phyloP scores from a whole-genome alignment of 2,113 vertebrate species.

The Hemiprocne comata region DNA sequence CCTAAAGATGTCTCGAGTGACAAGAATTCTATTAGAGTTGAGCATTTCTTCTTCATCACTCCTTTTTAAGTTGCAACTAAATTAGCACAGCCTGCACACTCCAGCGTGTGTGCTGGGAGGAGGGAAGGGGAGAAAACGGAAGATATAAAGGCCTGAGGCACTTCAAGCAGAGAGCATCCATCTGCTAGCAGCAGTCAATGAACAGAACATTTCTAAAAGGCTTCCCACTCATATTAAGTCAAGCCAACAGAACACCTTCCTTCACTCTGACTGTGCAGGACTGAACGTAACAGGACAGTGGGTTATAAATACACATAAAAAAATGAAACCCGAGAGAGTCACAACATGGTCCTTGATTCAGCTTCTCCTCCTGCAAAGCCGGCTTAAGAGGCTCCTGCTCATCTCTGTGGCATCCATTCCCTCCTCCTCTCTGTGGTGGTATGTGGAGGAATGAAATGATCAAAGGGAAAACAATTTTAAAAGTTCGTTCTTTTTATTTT shows the following conservation, averaged over 20 bases:
- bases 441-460: neutral
- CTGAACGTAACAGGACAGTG: neutral
- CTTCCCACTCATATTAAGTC: slow-evolving; percentile 46
- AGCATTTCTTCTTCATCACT: slow-evolving; percentile 39
- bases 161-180: slow-evolving; percentile 55
- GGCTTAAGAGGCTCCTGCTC: neutral
- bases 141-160: slow-evolving; percentile 46
- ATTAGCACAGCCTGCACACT: slow-evolving; percentile 61
- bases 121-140: neutral
- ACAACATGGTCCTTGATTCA: accelerated
- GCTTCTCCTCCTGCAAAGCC: neutral
- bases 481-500: neutral
- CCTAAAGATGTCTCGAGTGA: neutral
- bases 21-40: slow-evolving; percentile 30
- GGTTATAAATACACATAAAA: neutral
- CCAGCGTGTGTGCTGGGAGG: slow-evolving; percentile 24
- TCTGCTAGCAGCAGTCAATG: slow-evolving; percentile 64
- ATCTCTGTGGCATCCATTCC: neutral
- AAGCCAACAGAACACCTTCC: slow-evolving; percentile 59
- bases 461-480: too few relatives aligned
- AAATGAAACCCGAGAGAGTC: neutral
- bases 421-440: neutral
- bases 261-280: slow-evolving; percentile 12
- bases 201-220: slow-evolving; percentile 60
- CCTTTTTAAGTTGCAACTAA: slow-evolving; percentile 57